Base-by-base conservation (phyloP, 2,888 invertebrate species). In the Xestia c-nigrum region DNA sequence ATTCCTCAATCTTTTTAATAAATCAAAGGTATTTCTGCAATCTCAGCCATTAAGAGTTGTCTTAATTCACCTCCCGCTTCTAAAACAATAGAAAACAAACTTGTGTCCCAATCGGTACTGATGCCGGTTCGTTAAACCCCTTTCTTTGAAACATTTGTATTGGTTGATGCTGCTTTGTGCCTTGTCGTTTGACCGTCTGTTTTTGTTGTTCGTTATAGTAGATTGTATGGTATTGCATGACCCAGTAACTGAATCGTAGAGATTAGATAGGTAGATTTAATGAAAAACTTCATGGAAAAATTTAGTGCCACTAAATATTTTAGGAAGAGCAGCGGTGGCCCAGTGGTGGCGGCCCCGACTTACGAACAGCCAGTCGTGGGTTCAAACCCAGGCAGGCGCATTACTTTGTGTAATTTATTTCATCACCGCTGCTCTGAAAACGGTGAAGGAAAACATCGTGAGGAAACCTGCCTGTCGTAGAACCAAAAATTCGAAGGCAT, bases 121-220 rank as follows among this genome's bases (percentile, higher is more conserved):
- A 87, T 85, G 79, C 80, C 82, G 91, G 90, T 91, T 92, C 92
- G 90, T 91, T 92, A 90, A 89, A 90, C 88, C 89, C 88, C 82
- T 89, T 88, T 88, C 86, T 87, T 88, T 81, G 78, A 75, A 83
- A 85, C 84, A 83, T 85, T 80, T 86, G 78, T 77, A 75, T 66
- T 70, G 84, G 71, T 84, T 50, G 46, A 52, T 86, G 74, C 85
- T 74, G 57, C 80, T 87, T 86, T 79, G 87, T 43, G 77, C 79
- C 69, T 69, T 21, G 63, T 76, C 31, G 78, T 83, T 83, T 77
- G 74, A 75, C 55, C 81, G 76, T 70, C 78, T 76, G 6, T 65
- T 70, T 46, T 70, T 55, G 63, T 59, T 63, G 21, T 38, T 46
- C 0, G 12, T 59, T 10, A 0, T 31, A 0, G 10, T 3, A n/a